phyloP scores from a whole-genome alignment of 2,888 invertebrate species.

The Liopterus haemorrhoidalis region DNA sequence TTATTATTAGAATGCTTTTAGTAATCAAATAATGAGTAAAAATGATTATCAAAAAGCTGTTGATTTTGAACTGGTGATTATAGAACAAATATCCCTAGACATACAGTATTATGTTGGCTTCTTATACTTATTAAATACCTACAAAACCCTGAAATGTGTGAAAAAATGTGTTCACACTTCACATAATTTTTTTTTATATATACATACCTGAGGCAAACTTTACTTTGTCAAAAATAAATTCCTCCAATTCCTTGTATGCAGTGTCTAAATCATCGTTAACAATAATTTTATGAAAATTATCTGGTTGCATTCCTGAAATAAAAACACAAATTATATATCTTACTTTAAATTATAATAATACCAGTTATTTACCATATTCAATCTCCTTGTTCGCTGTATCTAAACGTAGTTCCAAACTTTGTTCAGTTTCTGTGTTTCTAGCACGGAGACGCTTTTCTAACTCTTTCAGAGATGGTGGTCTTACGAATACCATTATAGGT shows the following conservation, averaged over 20 bases:
- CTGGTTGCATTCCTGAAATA: constrained; percentile 52
- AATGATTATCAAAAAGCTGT: too few species aligned
- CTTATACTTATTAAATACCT: too few species aligned
- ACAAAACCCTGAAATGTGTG: too few species aligned
- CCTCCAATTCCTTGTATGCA: constrained; percentile 69
- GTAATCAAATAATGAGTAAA: too few species aligned
- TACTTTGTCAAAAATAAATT: constrained; percentile 59
- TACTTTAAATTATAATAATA: background rate
- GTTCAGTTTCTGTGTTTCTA: constrained; percentile 88
- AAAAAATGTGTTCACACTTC: too few species aligned
- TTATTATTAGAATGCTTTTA: too few species aligned
- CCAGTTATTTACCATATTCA: constrained; percentile 60
- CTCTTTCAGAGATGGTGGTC: constrained; percentile 80
- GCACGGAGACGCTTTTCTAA: constrained; percentile 66
- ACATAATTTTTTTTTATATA: too few species aligned
- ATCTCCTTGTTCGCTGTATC: constrained; percentile 75
- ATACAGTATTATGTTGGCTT: too few species aligned
- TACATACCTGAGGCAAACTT: constrained; percentile 10
- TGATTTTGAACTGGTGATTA: too few species aligned
- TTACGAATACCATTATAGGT: constrained; percentile 82
- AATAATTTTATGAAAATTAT: constrained; percentile 78
- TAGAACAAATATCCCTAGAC: too few species aligned
- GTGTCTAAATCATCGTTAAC: constrained; percentile 75
- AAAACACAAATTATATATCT: constrained; percentile 11
- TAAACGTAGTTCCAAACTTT: constrained; percentile 72